These are phyloP conservation scores for Pseudocheirus occidentalis DNA, from an alignment of 2,797 vertebrate genomes.

Conservation along the genomic window DNA sequence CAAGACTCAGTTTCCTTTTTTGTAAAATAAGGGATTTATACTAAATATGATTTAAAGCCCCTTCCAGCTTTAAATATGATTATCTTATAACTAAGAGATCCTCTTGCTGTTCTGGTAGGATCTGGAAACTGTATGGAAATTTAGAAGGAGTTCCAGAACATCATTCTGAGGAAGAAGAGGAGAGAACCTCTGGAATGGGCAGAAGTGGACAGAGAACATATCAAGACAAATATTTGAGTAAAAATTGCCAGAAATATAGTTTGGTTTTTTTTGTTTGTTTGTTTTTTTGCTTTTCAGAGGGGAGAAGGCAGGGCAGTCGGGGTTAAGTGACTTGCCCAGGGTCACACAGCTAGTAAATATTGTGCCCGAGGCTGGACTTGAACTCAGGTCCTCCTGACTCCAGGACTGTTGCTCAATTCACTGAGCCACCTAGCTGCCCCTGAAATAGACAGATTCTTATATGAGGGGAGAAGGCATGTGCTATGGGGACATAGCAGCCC, in stretches of 20 bases:
- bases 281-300: too few species aligned
- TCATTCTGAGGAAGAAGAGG: background rate
- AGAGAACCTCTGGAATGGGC: background rate
- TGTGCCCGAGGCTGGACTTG: too few species aligned
- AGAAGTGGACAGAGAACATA: background rate
- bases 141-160: background rate
- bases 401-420: too few species aligned
- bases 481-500: background rate
- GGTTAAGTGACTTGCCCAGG: too few species aligned
- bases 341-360: too few species aligned
- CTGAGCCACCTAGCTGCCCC: too few species aligned
- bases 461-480: background rate
- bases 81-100: background rate
- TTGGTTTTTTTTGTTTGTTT: too few species aligned
- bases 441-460: background rate
- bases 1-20: background rate
- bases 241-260: background rate
- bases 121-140: background rate
- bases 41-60: background rate
- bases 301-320: too few species aligned
- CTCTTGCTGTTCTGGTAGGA: background rate
- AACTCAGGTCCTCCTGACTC: too few species aligned
- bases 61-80: background rate
- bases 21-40: background rate
- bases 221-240: background rate